Conservation (phyloP, 53 echinoderm and acorn worm genomes). For the Apostichopus leukothele region DNA sequence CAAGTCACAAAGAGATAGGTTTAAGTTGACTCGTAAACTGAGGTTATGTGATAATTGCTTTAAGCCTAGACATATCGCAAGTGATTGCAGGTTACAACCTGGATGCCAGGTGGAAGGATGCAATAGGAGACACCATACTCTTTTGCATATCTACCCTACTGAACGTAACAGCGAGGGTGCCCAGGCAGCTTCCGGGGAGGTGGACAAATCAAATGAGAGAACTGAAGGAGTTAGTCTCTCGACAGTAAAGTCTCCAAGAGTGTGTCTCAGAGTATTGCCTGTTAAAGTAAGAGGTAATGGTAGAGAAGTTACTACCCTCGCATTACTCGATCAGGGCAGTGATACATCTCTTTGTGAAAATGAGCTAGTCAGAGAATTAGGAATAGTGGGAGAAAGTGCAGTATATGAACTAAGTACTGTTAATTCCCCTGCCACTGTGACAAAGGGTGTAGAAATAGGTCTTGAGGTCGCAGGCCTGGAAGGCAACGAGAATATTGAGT, state of each 20-base stretch:
- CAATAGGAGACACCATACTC: constrained; percentile 62
- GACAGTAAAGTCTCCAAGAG: not conserved
- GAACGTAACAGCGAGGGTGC: not conserved
- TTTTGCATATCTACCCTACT: constrained; percentile 42
- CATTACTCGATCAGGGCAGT: constrained; percentile 55
- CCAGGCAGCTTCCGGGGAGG: constrained; percentile 20
- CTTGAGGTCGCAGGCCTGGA: constrained; percentile 21
- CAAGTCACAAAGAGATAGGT: constrained; percentile 23
- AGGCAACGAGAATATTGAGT: not conserved
- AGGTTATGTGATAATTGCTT: constrained; percentile 66
- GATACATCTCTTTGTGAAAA: constrained; percentile 49
- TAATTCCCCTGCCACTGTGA: not conserved
- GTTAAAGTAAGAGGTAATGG: constrained; percentile 11
- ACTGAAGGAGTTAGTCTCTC: not conserved
- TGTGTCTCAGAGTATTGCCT: constrained; percentile 3
- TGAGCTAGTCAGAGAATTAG: constrained; percentile 36
- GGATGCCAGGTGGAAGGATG: constrained; percentile 48
- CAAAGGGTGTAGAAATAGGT: constrained; percentile 4
- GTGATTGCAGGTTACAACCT: constrained; percentile 27
- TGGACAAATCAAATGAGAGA: too few species aligned
- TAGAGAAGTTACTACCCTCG: constrained; percentile 43
- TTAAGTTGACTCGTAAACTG: constrained; percentile 16
- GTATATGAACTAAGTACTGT: constrained; percentile 46
- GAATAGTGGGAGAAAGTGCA: constrained; percentile 10
- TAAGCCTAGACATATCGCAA: constrained; percentile 47